Base-by-base conservation (phyloP, 2,797 vertebrate genomes). In the Gallinago stenura region DNA sequence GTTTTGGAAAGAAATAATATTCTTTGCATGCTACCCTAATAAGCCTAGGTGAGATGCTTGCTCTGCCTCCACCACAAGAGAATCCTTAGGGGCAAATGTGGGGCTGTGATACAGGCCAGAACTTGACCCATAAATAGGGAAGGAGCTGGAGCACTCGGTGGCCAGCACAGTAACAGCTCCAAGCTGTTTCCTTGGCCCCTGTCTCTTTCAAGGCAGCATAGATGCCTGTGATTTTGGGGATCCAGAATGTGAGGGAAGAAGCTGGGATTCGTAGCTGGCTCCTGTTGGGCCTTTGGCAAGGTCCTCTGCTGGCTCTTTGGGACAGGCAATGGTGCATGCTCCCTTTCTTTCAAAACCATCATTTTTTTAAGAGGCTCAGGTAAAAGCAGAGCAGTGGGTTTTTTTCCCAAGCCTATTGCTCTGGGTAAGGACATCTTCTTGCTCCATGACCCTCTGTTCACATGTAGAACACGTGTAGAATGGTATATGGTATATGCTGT, bases 251-350 rank as follows among this genome's bases (percentile, higher is more conserved):
- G 58, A 65, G 46, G 51, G 54, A 82, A 28, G 75, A 83, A 89
- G 15, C 33, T 93, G 57, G 31, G 37, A 61, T 68, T 57, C 4
- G 1, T 41, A 86, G 11, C 21, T 88, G 64, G 26, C 17, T 95
- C 35, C 64, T 0, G 0, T 0, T 30, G 31, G 26, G 21, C n/a
- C 21, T 72, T 89, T 66, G 57, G 35, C 37, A 37, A 70, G 18
- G 2, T 64, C 6, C 3, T 10, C 7, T 26, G 31, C 13, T 76
- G 37, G 33, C n/a, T 73, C 22, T 43, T 18, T 79, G 60, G 25
- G 11, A 43, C 25, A 51, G 39, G 19, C 9, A 18, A 9, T 1
- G 15, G 8, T 66, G 46, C 43, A 6, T 13, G 37, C 41, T 77
- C 53, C 35, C 39, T 73, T 50, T 73, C 61, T 60, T 56, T 21